Percentiles rank a stretch among this genome's conserved stretches.
Conservation (phyloP, 2,888 invertebrate species). For the Drosophila eohydei region DNA sequence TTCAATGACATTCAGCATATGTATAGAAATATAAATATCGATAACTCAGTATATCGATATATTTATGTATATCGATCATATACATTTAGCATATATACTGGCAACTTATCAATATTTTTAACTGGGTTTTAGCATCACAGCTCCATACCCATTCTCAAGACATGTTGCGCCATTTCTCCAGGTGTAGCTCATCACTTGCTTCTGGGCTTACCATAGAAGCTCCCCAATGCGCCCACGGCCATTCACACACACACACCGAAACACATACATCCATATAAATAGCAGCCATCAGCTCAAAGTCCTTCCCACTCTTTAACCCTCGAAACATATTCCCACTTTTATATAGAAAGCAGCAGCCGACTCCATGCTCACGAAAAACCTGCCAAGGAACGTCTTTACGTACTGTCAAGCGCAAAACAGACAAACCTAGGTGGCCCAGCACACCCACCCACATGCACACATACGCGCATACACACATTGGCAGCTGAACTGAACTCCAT, state of each 20-base stretch:
- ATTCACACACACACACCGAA: constrained; percentile 7
- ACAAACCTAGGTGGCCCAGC: constrained; percentile 69
- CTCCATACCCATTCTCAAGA: background rate
- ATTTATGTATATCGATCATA: background rate
- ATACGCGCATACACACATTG: constrained; percentile 41
- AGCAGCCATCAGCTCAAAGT: constrained; percentile 70
- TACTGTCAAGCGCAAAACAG: constrained; percentile 74
- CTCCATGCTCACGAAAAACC: constrained; percentile 49
- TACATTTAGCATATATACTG: background rate
- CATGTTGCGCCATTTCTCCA: constrained; percentile 9
- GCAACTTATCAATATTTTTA: constrained; percentile 1
- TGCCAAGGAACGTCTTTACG: constrained; percentile 77
- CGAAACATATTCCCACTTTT: constrained; percentile 1
- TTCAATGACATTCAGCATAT: background rate
- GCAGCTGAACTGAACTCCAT: constrained; percentile 71
- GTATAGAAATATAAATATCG: background rate
- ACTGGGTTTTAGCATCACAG: background rate
- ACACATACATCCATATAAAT: constrained; percentile 55
- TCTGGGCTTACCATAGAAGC: constrained; percentile 33
- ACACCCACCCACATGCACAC: constrained; percentile 26
- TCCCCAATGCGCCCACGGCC: constrained; percentile 4
- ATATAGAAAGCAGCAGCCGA: constrained; percentile 15
- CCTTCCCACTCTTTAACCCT: constrained; percentile 10
- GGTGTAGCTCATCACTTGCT: constrained; percentile 48
- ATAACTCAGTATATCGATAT: background rate